Base-by-base conservation (phyloP, 2,113 vertebrate genomes). In the Bujurquina vittata region DNA sequence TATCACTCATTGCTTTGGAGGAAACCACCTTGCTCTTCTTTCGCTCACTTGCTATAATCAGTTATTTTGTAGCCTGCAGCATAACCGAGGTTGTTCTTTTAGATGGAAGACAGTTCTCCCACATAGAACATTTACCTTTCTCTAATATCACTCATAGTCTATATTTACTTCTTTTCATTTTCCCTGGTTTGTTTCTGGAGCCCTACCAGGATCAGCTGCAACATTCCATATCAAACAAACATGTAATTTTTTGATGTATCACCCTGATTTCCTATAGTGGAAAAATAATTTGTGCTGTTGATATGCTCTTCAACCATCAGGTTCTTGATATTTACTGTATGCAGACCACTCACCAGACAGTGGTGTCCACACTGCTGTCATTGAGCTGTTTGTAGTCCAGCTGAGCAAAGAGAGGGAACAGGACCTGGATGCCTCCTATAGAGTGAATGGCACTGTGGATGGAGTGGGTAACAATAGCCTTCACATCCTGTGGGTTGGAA, bases 361-460 rank as follows among this genome's bases (percentile, higher is more conserved):
- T 97, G 82, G 98, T 99, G 95, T 99, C 98, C 94, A 99, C 97
- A 26, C 97, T 97, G 94, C 97, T 97, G 93, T 99, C 98, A 2
- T 97, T 98, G 77, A 97, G 96, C 65, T 99, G 98, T 65, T 97
- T 96, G 95, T 98, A 99, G 94, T 99, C 98, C 90, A 99, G 93
- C 92, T 99, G 98, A 55, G 98, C 98, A 88, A 99, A 99, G 73
- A 99, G 97, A 43, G 98, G 98, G 88, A 99, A 99, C 87, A 99
- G 96, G 72, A 99, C 98, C 95, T 99, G 98, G 91, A 99, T 99
- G 20, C 98, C 98, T 83, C 98, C 98, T 72, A 99, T 98, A 26
- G 98, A 99, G 95, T 99, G 98, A 94, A 99, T 99, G 88, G 98
- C 98, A 2, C 98, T 99, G 93, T 99, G 98, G 94, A 99, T 99